Base-by-base conservation (phyloP, 2,888 invertebrate species). In the Ernsta delagoae region DNA sequence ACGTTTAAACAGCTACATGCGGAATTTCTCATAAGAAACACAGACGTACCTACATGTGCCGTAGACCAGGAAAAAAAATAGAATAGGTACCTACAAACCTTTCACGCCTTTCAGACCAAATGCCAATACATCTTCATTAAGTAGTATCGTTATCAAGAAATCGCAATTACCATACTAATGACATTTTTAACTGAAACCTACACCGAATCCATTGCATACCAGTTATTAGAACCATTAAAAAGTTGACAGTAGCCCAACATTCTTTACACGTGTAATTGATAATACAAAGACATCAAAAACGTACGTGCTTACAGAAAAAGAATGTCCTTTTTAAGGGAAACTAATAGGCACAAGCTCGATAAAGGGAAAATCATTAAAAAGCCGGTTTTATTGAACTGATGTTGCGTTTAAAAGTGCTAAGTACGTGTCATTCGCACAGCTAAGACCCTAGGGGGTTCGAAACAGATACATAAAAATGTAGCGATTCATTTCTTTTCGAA, bases 291-390 rank as follows among this genome's bases (percentile, higher is more conserved):
- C 72, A 73, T 76, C 72, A 71, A 73, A 67, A 69, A 41, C 8
- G 41, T 8, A 41, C 5, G 3, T 41, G 70, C 34, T 59, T 31
- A 41, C 48, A 65, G 61, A 71, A 73, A 75, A 75, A 75, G 70
- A 72, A 70, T 72, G 63, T 70, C 74, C 71, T 70, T 74, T 70
- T 66, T 71, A 70, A 72, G 73, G 67, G 48, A 45, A 70, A 71
- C 72, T 75, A 74, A 75, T 75, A 74, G 73, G 75, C 72, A 48
- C 36, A 16, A 41, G 70, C 68, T 71, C 53, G 70, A 74, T 74
- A 77, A 73, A 75, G 74, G 57, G 60, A 72, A 73, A 72, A 74
- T 75, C 74, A 76, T 76, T 76, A 76, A 71, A 70, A 66, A 56
- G 72, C 73, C 71, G 71, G 74, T 74, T 71, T 59, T 71, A 64